Evolutionary conservation across 2,113 vertebrate species (phyloP).

Genomic region (Hiodon alosoides): DNA sequence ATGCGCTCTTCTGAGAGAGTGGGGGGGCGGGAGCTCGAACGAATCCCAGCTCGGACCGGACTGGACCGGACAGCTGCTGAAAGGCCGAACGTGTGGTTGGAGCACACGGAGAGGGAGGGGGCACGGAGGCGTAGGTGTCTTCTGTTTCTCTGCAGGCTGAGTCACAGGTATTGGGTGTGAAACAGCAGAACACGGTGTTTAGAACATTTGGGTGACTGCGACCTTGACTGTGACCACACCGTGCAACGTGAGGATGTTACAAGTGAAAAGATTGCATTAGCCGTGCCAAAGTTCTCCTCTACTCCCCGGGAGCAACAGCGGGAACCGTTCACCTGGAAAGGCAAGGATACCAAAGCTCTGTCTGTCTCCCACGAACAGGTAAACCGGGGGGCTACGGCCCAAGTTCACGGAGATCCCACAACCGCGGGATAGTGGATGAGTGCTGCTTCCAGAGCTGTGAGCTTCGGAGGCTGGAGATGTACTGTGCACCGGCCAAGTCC

Average conservation of each 20-base stretch:
- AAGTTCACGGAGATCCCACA: conserved; percentile 77
- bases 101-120: too few species aligned
- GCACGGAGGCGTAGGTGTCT: too few species aligned
- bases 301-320: too few species aligned
- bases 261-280: conserved; percentile 25
- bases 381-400: conserved; percentile 93
- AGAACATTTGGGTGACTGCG: conserved; percentile 40
- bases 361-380: conserved; percentile 55
- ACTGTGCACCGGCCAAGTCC: conserved; percentile 88
- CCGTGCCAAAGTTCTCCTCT: too few species aligned
- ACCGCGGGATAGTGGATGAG: conserved; percentile 92
- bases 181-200: conserved; percentile 44
- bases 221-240: conserved; percentile 21
- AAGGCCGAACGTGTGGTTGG: too few species aligned
- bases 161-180: conserved; percentile 17
- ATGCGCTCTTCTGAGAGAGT: too few species aligned
- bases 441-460: conserved; percentile 99
- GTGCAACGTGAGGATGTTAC: conserved; percentile 48
- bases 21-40: too few species aligned
- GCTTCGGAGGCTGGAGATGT: conserved; percentile 93
- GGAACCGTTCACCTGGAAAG: too few species aligned
- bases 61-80: too few species aligned
- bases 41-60: too few species aligned
- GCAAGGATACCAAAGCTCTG: not conserved
- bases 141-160: too few species aligned